Evolutionary conservation across 2,113 vertebrate species (phyloP).

Genomic region (Hippocampus barbouri): DNA sequence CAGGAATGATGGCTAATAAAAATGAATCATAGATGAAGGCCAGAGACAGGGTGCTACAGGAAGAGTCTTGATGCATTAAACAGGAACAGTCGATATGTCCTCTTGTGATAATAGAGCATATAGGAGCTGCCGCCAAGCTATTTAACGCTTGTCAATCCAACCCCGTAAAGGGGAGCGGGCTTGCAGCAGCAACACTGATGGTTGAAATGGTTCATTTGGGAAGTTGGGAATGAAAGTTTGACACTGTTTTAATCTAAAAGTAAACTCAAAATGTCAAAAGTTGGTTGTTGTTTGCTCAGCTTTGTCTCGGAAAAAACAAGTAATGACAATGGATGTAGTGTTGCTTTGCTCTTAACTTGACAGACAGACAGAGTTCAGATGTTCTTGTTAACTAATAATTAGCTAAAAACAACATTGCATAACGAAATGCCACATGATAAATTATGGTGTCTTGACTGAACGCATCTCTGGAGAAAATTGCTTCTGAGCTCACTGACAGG

Average conservation of each 20-base stretch:
- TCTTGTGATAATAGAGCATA: constrained; percentile 76
- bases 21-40: constrained; percentile 79
- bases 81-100: constrained; percentile 74
- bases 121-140: constrained; percentile 63
- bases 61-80: constrained; percentile 73
- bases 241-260: constrained; percentile 15
- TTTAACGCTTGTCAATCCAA: constrained; percentile 74
- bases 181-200: constrained; percentile 18
- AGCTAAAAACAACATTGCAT: constrained; percentile 50
- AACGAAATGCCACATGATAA: constrained; percentile 34
- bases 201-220: constrained; percentile 31
- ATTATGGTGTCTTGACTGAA: constrained; percentile 45
- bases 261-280: constrained; percentile 12
- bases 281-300: constrained; percentile 2
- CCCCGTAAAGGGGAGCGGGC: constrained; percentile 36
- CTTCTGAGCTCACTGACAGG: constrained; percentile 58
- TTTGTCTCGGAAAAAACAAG: background rate
- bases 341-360: background rate
- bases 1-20: constrained; percentile 78
- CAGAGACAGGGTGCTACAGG: constrained; percentile 70
- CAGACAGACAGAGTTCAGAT: constrained; percentile 17
- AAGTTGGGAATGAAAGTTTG: constrained; percentile 27
- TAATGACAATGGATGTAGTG: background rate
- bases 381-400: constrained; percentile 28
- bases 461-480: constrained; percentile 49